phyloP scores from a whole-genome alignment of 2,113 vertebrate species.

The Euleptes europaea region DNA sequence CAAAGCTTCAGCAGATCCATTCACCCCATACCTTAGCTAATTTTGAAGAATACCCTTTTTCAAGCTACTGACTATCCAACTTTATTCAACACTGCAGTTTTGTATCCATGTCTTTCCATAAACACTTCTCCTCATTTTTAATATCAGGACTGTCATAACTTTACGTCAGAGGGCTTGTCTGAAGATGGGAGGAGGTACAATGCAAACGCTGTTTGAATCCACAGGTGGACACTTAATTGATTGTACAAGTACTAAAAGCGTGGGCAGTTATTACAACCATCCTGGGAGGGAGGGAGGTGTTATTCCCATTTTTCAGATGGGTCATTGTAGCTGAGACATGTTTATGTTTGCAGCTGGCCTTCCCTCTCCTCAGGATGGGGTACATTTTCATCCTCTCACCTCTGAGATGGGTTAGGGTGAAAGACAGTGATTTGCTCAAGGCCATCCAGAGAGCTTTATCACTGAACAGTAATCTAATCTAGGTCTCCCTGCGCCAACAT shows the following conservation, averaged over 20 bases:
- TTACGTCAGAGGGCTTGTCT: background rate
- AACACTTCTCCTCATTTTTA: background rate
- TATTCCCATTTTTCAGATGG: background rate
- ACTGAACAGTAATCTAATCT: too few species aligned
- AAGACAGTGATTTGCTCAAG: too few species aligned
- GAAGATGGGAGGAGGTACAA: background rate
- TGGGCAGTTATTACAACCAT: background rate
- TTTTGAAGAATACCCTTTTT: background rate
- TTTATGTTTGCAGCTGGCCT: too few species aligned
- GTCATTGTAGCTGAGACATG: too few species aligned
- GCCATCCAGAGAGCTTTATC: too few species aligned
- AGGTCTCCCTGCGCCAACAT: too few species aligned
- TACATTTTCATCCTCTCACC: background rate
- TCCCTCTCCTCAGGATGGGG: background rate
- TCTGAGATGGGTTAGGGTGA: too few species aligned
- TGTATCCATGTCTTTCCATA: background rate
- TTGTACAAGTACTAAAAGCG: background rate
- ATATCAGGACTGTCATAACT: constrained; percentile 22
- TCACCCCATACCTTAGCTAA: background rate
- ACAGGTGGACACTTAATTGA: background rate
- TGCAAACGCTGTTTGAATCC: background rate
- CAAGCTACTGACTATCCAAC: constrained; percentile 2
- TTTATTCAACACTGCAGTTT: constrained; percentile 18
- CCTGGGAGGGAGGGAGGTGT: background rate
- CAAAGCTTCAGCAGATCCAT: constrained; percentile 28